Evolutionary conservation across 2,113 vertebrate genomes (phyloP).

Genomic region (Callorhinus ursinus): DNA sequence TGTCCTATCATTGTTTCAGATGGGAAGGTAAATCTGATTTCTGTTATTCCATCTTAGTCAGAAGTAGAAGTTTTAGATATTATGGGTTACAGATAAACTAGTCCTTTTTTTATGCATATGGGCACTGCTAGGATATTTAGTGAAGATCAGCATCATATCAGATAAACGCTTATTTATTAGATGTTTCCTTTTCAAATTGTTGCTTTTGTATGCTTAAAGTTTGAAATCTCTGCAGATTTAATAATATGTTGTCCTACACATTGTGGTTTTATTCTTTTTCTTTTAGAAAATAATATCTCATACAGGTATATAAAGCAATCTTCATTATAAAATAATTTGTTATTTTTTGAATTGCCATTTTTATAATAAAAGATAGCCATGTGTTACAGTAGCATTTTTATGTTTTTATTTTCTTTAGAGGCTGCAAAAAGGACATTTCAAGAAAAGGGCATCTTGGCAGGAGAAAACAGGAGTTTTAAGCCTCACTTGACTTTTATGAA

Average conservation of each 20-base stretch:
- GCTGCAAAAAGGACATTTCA: slow-evolving; percentile 89
- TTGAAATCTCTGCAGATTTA: not conserved
- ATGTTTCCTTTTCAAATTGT: not conserved
- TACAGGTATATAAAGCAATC: not conserved
- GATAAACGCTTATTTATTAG: not conserved
- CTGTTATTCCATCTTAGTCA: not conserved
- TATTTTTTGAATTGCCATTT: not conserved
- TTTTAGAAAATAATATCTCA: not conserved
- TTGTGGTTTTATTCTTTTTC: not conserved
- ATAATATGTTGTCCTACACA: not conserved
- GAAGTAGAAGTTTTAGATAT: not conserved
- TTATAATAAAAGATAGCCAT: not conserved
- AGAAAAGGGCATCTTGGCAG: slow-evolving; percentile 90
- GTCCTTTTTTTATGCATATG: not conserved
- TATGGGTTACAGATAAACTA: not conserved
- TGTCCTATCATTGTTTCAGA: not conserved
- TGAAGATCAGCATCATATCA: slow-evolving; percentile 20
- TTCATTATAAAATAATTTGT: not conserved
- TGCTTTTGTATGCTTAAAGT: not conserved
- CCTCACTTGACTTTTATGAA: slow-evolving; percentile 99
- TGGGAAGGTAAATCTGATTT: not conserved
- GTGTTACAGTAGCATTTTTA: slow-evolving; percentile 23
- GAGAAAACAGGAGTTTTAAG: slow-evolving; percentile 89
- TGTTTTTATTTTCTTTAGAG: slow-evolving; percentile 85
- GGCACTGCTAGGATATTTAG: not conserved